Conservation (phyloP, 2,888 invertebrate species). For the Polyommatus icarus region DNA sequence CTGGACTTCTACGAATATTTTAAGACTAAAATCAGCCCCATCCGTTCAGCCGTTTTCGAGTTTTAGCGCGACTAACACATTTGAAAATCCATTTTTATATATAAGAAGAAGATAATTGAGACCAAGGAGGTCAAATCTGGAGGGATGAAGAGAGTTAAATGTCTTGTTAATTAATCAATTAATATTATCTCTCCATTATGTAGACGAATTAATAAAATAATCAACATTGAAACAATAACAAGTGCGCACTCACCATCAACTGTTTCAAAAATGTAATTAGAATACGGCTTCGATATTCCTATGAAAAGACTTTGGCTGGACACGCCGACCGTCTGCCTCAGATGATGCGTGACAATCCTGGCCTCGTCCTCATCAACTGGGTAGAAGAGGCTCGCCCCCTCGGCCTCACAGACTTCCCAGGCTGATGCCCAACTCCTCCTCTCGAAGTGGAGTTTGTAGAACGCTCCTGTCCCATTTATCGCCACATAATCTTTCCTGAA, state of each 20-base stretch:
- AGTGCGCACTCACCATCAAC: constrained; percentile 5
- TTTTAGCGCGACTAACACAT: too few relatives aligned
- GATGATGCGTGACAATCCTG: neutral
- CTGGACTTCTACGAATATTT: too few relatives aligned
- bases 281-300: constrained; percentile 23
- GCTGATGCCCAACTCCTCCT: neutral
- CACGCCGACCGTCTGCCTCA: neutral
- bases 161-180: too few relatives aligned
- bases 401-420: neutral
- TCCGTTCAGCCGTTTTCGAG: too few relatives aligned
- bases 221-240: neutral
- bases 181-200: too few relatives aligned
- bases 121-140: too few relatives aligned
- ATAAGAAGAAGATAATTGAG: too few relatives aligned
- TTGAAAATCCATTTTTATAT: too few relatives aligned
- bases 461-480: neutral
- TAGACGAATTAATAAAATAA: too few relatives aligned
- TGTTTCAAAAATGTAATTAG: constrained; percentile 13
- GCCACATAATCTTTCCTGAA: constrained; percentile 23
- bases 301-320: neutral
- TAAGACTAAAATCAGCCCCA: too few relatives aligned
- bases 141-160: too few relatives aligned
- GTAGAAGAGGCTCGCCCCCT: constrained; percentile 19
- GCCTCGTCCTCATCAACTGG: neutral
- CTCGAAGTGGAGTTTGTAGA: constrained; percentile 13